Base-by-base conservation (phyloP, 2,888 invertebrate genomes). In the Lagria hirta region DNA sequence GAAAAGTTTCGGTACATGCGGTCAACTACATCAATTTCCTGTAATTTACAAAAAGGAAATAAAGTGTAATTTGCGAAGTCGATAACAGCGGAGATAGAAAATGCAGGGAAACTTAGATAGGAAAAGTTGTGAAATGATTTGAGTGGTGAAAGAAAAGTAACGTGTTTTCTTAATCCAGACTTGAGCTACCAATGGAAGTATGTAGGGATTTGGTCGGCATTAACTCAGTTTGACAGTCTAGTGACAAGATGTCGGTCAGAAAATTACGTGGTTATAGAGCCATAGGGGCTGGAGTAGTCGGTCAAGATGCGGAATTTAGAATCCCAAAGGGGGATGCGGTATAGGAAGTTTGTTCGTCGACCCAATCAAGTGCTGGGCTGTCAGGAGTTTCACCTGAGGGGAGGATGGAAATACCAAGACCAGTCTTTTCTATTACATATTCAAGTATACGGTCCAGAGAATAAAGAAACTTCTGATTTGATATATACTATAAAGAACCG, bases 281-380 rank as follows among this genome's bases (percentile, higher is more conserved):
- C 24, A 18, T 13, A n/a, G 12, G 13, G 28, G 20, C 13, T 20
- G 8, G 24, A 26, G 27, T 35, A 16, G 30, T 11, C 34, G 46
- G 35, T 30, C 26, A 46, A 41, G 42, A 47, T 42, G 36, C 28
- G 37, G 33, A 47, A 37, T 42, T 32, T 17, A 27, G 29, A 12
- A n/a, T 47, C 47, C 47, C 47, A 27, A 32, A n/a, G 47, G 47
- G 10, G 18, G 28, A 30, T 41, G 40, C 33, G 32, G 32, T 22
- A 36, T 41, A 13, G 45, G 35, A 47, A 42, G 33, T 33, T 41
- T 34, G 34, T 50, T 47, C 55, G 59, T 60, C 64, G 62, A 64
- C 65, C 63, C 64, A 65, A 68, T 67, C 66, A 65, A 66, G 61
- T 66, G 66, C 62, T 58, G 62, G 52, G 55, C 62, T 64, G 65